Conservation (phyloP, 1,140 invertebrate species). For the Anastrepha obliqua region DNA sequence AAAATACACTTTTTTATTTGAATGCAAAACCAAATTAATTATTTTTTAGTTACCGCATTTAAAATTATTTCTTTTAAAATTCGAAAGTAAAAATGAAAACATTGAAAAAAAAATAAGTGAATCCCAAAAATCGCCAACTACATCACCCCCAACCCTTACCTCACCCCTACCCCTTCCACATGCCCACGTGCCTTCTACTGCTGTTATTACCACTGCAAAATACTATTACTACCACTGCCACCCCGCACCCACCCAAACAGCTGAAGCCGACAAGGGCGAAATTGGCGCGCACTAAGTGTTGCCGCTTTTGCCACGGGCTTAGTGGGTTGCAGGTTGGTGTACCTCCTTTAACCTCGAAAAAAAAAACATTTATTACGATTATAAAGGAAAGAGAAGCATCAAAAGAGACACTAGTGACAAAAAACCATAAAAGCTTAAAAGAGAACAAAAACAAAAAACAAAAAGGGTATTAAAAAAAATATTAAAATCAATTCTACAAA, state of each 20-base stretch:
- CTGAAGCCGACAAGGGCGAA: too few species aligned
- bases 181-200: conserved; percentile 21
- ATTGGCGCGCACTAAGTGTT: background rate
- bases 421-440: conserved; percentile 61
- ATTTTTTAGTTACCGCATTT: conserved; percentile 47
- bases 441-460: conserved; percentile 60
- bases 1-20: conserved; percentile 29
- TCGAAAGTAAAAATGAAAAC: conserved; percentile 34
- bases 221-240: background rate
- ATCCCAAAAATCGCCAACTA: background rate
- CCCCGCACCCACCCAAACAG: conserved; percentile 1
- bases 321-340: conserved; percentile 8
- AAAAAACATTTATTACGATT: background rate
- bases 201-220: conserved; percentile 1
- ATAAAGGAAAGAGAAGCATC: conserved; percentile 25
- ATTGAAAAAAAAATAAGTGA: conserved; percentile 41
- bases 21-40: background rate
- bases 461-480: conserved; percentile 61
- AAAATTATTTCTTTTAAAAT: background rate
- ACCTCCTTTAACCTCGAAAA: conserved; percentile 2
- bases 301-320: background rate
- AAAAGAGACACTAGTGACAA: conserved; percentile 75
- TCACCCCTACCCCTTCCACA: background rate
- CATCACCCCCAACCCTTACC: background rate
- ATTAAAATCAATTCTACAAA: conserved; percentile 65